Percentiles rank a stretch among this genome's conserved stretches.
Conservation (phyloP, 1,140 invertebrate genomes). For the Daktulosphaira vitifoliae region DNA sequence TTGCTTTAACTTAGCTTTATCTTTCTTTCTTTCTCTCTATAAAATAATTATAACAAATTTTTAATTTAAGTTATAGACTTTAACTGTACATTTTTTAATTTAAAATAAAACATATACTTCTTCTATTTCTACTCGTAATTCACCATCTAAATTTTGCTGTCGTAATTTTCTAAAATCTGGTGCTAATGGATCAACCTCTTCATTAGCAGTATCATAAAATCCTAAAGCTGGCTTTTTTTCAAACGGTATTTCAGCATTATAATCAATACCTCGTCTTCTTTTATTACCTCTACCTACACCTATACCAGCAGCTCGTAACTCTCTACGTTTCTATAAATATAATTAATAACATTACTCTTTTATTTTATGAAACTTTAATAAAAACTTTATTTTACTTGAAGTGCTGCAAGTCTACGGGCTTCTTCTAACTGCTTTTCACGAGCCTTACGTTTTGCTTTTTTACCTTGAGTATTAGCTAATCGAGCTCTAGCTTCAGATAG, state of each 20-base stretch:
- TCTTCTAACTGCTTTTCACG: slow-evolving; percentile 98
- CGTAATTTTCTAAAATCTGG: slow-evolving; percentile 81
- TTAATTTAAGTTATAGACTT: neutral
- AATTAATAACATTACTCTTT: neutral
- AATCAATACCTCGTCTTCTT: slow-evolving; percentile 83
- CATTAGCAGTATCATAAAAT: slow-evolving; percentile 88
- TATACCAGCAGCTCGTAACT: slow-evolving; percentile 96
- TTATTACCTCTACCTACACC: slow-evolving; percentile 62
- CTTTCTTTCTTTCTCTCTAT: slow-evolving; percentile 68
- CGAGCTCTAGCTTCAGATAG: slow-evolving; percentile 95
- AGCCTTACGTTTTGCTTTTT: slow-evolving; percentile 98
- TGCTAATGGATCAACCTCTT: slow-evolving; percentile 76
- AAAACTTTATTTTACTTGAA: slow-evolving; percentile 58
- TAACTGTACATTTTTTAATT: neutral
- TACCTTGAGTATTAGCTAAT: slow-evolving; percentile 97
- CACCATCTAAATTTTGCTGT: slow-evolving; percentile 89
- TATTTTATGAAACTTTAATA: neutral
- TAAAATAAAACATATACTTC: slow-evolving; percentile 50
- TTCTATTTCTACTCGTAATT: slow-evolving; percentile 79
- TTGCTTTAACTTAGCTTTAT: slow-evolving; percentile 87
- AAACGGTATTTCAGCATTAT: slow-evolving; percentile 97
- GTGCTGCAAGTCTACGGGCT: slow-evolving; percentile 84
- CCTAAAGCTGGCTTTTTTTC: slow-evolving; percentile 85
- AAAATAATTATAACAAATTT: slow-evolving; percentile 36
- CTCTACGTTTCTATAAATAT: slow-evolving; percentile 70